Base-by-base conservation (phyloP, 2,888 invertebrate genomes). In the Lingula anatina region DNA sequence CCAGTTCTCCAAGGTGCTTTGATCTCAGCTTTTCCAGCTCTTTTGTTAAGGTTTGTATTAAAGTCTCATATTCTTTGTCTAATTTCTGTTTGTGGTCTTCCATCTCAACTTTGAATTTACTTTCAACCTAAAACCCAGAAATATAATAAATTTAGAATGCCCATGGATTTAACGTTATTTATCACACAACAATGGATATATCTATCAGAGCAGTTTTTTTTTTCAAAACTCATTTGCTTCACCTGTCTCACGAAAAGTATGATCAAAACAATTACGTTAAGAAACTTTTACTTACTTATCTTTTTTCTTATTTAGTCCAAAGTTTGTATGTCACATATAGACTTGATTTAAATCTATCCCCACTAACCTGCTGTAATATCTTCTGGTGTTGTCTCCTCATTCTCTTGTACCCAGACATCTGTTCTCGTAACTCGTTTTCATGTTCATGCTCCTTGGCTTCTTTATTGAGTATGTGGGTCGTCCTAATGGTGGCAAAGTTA, bases 361-460 rank as follows among this genome's bases (percentile, higher is more conserved):
- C n/a, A 44, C 61, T 49, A 58, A 80, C 81, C 76, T 82, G 81
- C 56, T 82, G 82, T 68, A 97, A 81, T 60, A 95, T 94, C 62
- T 92, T 90, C 79, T 97, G 97, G 79, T 99, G 99, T 76, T 94
- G 93, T 58, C 94, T 85, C 56, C 99, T 84, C 90, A 99, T 92
- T 59, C 97, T 84, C 80, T 99, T 97, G 81, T 96, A 96, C 23
- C 95, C 95, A 47, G 92, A 89, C 92, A 96, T 96, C 81, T 99
- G 97, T 78, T 99, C 97, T 80, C 95, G 91, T 89, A 96, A 92
- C 80, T 96, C 96, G 60, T 81, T 80, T 82, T 96, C 91, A 82
- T 94, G 92, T 36, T 92, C 91, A 76, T 96, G 95, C 76, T 97
- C 96, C 78, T 95, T 95, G 73, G 96, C 94, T 74, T 97, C 94